Base-by-base conservation (phyloP, 2,888 invertebrate genomes). In the Agrotis ipsilon region DNA sequence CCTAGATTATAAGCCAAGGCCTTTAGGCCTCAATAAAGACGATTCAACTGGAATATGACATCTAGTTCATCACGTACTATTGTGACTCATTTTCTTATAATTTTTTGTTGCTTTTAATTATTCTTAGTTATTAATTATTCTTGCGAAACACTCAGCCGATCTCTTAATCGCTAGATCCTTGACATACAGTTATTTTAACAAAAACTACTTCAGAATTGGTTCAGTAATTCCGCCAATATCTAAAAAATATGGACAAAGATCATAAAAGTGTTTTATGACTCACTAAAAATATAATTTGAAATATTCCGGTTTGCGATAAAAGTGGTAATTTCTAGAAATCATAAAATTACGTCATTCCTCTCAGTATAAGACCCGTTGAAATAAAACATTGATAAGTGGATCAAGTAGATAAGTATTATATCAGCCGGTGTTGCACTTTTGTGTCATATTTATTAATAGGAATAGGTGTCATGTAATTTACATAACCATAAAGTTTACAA, bases 401-500 rank as follows among this genome's bases (percentile, higher is more conserved):
- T 27, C 64, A 62, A 18, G 66, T 19, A 61, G 71, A 71, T 76
- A 81, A 24, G 32, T n/a, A n/a, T 24, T 13, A n/a, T 70, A 64
- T 58, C 45, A 61, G 39, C 6, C 16, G 14, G 13, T 18, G 19
- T 46, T n/a, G 14, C 19, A 48, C 19, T 19, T 64, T 51, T 65
- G 49, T 51, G n/a, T 77, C 54, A 80, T 69, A 48, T 63, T 64
- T 77, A 77, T 60, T 52, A 49, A 24, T 80, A 80, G 51, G 19
- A 60, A 32, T 19, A 39, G 6, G 39, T 27, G 46, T 46, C 18
- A 72, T 24, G 3, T n/a, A 27, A 13, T 59, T 46, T 67, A 32
- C n/a, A n/a, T 51, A 51, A 48, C 39, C 54, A 54, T 19, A 27
- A n/a, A 45, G 14, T 52, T 52, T 16, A 60, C 19, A 45, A 39